Base-by-base conservation (phyloP, 2,113 vertebrate species). In the Tricholaema leucomelas region DNA sequence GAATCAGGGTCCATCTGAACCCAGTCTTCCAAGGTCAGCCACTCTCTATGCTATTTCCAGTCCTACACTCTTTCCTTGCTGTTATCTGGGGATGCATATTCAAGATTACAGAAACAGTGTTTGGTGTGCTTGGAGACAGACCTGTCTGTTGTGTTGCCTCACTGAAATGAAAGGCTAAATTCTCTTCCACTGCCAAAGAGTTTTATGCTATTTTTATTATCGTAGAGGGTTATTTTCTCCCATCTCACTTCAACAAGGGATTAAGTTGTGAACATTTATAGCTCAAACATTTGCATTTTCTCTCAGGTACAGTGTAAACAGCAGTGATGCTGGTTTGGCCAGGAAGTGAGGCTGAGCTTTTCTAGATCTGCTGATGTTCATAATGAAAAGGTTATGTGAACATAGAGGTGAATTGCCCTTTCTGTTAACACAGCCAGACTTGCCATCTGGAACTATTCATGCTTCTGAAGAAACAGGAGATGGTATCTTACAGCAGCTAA, bases 291-390 rank as follows among this genome's bases (percentile, higher is more conserved):
- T 81, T 85, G 83, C 88, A 87, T 94, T 93, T 55, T 91, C 44
- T 81, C 66, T 83, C 76, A 88, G 78, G 67, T 92, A 87, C 52
- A 74, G 73, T 61, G 67, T 91, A 88, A 93, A 91, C 36, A 95
- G 71, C 50, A 73, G 36, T 28, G 70, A 92, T 56, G n/a, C 52
- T 80, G 35, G 69, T 90, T 77, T 52, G 46, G 66, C 44, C 78
- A 81, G 91, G 84, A 78, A 92, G 87, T 7, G 28, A 15, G 42
- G 31, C 46, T 74, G 85, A 66, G 59, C 25, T 88, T 83, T 96
- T 64, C 70, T 64, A 56, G 18, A 31, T 70, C 58, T 78, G 71
- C n/a, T 0, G 1, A 27, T 30, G 59, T 33, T 91, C 76, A 69
- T n/a, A 38, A 40, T 23, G 30, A 85, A 90, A 84, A 88, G n/a